phyloP scores from a whole-genome alignment of 2,888 invertebrate genomes.

The Campoletis raptor region DNA sequence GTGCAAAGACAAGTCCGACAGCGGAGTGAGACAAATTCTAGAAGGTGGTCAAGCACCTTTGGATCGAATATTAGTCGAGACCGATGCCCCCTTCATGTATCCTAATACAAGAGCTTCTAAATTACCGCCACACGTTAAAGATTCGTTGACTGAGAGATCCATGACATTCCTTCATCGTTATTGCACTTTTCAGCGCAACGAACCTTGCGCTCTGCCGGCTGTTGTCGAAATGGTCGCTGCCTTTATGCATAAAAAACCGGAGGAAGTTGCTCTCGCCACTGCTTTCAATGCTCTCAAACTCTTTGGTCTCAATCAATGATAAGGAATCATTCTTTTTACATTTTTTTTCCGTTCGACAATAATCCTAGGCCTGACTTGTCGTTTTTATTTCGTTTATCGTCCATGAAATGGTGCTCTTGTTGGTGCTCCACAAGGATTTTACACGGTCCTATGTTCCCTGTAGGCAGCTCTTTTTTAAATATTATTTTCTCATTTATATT shows the following conservation, averaged over 20 bases:
- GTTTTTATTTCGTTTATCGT: constrained; percentile 30
- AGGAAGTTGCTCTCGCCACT: constrained; percentile 95
- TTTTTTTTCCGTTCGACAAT: constrained; percentile 7
- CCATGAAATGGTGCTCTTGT: constrained; percentile 75
- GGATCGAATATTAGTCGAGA: constrained; percentile 94
- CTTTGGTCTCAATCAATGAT: constrained; percentile 93
- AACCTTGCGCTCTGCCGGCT: constrained; percentile 97
- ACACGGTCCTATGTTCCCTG: constrained; percentile 42
- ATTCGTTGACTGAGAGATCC: constrained; percentile 94
- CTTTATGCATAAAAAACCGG: constrained; percentile 93
- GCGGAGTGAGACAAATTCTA: constrained; percentile 93
- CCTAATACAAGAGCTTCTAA: constrained; percentile 97
- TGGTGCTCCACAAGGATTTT: constrained; percentile 72
- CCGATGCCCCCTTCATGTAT: constrained; percentile 98
- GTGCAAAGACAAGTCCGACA: constrained; percentile 97
- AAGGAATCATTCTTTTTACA: constrained; percentile 83
- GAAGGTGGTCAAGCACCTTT: constrained; percentile 93
- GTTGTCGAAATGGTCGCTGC: constrained; percentile 98
- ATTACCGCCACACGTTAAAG: constrained; percentile 94
- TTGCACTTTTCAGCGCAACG: constrained; percentile 98
- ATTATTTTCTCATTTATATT: constrained; percentile 31
- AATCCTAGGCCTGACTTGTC: neutral
- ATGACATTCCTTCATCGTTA: constrained; percentile 94
- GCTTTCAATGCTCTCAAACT: constrained; percentile 96
- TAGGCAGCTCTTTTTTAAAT: constrained; percentile 52